A percentile compares a stretch with the other conserved stretches of the same genome.
phyloP scores from a whole-genome alignment of 2,888 invertebrate species.

The Drosophila falleni region DNA sequence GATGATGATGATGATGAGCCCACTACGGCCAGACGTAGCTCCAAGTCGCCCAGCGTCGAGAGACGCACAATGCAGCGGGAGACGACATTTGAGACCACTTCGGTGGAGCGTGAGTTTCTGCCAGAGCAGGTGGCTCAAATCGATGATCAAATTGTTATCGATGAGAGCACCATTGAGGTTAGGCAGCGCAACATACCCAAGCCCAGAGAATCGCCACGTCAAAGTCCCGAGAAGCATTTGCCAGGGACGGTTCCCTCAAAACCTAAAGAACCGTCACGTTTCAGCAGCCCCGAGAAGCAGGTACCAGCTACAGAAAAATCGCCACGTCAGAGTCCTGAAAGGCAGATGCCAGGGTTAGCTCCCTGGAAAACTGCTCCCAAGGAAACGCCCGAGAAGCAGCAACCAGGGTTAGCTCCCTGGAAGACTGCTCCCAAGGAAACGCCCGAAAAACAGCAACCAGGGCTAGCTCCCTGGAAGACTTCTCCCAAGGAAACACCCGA shows the following conservation, averaged over 20 bases:
- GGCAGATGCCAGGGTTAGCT: slow-evolving; percentile 11
- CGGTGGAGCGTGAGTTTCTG: slow-evolving; percentile 39
- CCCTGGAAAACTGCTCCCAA: slow-evolving; percentile 12
- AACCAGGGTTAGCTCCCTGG: neutral
- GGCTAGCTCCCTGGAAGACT: slow-evolving; percentile 7
- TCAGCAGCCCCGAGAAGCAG: slow-evolving; percentile 27
- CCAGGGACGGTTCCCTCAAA: neutral
- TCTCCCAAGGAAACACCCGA: slow-evolving; percentile 1
- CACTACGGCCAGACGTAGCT: slow-evolving; percentile 48
- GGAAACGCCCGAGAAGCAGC: slow-evolving; percentile 8
- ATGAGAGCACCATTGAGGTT: slow-evolving; percentile 39
- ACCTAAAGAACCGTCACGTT: slow-evolving; percentile 26
- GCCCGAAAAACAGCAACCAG: neutral
- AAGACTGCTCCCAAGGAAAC: slow-evolving; percentile 1
- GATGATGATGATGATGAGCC: slow-evolving; percentile 28
- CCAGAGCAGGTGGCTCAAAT: slow-evolving; percentile 46
- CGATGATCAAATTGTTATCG: slow-evolving; percentile 61
- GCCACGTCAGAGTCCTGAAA: slow-evolving; percentile 45
- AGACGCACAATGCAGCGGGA: slow-evolving; percentile 72
- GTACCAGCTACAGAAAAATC: slow-evolving; percentile 15
- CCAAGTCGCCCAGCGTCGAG: slow-evolving; percentile 69
- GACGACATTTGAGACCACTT: slow-evolving; percentile 68
- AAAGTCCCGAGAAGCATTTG: slow-evolving; percentile 30
- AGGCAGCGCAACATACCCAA: slow-evolving; percentile 8
- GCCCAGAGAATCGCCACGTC: slow-evolving; percentile 26